These are phyloP conservation scores for Electrophaes corylata DNA, from an alignment of 2,888 invertebrate species.

Conservation along the genomic window DNA sequence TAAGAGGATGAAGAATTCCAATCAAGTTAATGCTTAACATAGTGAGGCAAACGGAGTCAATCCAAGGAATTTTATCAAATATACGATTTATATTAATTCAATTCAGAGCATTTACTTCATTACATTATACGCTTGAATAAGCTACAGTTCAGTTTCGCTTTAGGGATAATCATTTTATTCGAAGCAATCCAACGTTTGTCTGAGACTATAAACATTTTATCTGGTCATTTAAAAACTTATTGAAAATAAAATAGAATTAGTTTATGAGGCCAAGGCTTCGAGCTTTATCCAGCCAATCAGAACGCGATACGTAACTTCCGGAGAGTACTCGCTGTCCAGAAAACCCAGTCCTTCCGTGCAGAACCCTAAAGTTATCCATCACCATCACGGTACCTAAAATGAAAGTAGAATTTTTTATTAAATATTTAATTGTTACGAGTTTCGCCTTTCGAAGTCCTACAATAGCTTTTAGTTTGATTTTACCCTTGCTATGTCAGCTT, in stretches of 20 bases:
- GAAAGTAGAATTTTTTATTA: no score
- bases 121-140: constrained; percentile 15
- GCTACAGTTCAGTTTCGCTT: constrained; percentile 7
- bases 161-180: constrained; percentile 5
- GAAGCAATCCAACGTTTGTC: neutral
- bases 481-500: no score
- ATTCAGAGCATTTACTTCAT: constrained; percentile 13
- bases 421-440: no score
- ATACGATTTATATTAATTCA: constrained; percentile 18
- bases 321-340: constrained; percentile 87
- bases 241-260: constrained; percentile 36
- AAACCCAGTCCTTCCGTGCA: constrained; percentile 89
- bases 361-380: constrained; percentile 91
- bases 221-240: neutral
- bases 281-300: constrained; percentile 87
- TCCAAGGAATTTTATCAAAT: constrained; percentile 5
- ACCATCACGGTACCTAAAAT: constrained; percentile 86
- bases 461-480: no score
- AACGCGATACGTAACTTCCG: constrained; percentile 89
- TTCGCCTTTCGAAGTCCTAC: no score
- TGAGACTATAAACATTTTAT: neutral
- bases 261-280: constrained; percentile 72
- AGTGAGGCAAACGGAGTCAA: constrained; percentile 8
- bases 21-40: constrained; percentile 22
- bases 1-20: constrained; percentile 18